These are phyloP conservation scores for Stegodyphus dumicola DNA, from an alignment of 1,140 invertebrate genomes.

Conservation along the genomic window DNA sequence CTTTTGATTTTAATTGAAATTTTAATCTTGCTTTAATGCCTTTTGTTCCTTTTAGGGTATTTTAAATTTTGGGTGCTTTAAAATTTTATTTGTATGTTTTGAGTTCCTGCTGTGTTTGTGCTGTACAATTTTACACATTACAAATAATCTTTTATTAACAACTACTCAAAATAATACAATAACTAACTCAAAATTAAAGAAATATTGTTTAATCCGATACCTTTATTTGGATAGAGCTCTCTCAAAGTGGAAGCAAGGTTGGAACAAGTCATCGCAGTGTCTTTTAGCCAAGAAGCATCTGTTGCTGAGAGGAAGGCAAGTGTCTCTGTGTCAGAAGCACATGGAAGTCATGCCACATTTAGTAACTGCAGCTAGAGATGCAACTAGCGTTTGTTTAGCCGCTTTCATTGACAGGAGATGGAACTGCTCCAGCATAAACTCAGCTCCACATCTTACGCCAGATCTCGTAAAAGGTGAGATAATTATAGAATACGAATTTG, in stretches of 20 bases:
- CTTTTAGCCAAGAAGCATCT: slow-evolving; percentile 70
- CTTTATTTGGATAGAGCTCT: slow-evolving; percentile 44
- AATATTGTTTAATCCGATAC: background rate
- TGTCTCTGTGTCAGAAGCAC: slow-evolving; percentile 75
- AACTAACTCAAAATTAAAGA: background rate
- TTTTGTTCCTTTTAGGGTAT: background rate
- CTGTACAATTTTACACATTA: background rate
- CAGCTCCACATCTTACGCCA: slow-evolving; percentile 78
- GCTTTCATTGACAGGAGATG: slow-evolving; percentile 80
- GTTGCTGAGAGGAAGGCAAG: slow-evolving; percentile 74
- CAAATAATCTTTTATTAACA: background rate
- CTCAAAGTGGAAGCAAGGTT: slow-evolving; percentile 44
- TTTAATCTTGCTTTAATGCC: too few species aligned
- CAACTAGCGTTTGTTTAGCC: slow-evolving; percentile 78
- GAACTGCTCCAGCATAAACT: slow-evolving; percentile 86
- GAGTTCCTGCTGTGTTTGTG: background rate
- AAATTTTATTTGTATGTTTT: background rate
- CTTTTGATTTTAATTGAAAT: too few species aligned
- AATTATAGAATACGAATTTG: too few species aligned
- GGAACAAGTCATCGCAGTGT: slow-evolving; percentile 65
- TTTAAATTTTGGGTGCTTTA: background rate
- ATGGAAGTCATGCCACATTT: slow-evolving; percentile 82
- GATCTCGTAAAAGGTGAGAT: slow-evolving; percentile 80
- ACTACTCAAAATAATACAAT: background rate
- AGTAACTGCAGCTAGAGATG: slow-evolving; percentile 76